Evolutionary conservation across 64 coral and sea anemone genomes (phyloP).

Genomic region (Astreopora myriophthalma): DNA sequence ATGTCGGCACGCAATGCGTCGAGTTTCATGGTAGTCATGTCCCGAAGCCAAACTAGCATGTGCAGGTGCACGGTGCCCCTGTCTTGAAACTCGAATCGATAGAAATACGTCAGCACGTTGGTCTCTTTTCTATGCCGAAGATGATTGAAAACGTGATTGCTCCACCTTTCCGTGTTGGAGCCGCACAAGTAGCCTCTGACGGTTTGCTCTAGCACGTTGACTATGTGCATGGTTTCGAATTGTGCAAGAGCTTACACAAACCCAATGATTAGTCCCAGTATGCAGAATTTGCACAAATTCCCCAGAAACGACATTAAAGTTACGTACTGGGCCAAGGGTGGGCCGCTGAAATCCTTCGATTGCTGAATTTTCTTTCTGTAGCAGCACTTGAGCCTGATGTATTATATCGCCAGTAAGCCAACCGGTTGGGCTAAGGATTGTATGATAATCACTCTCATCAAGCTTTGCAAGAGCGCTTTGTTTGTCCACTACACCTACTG

Average conservation of each 20-base stretch:
- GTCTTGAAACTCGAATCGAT: constrained; percentile 70
- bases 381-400: constrained; percentile 43
- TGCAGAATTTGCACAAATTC: constrained; percentile 61
- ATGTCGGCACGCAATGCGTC: constrained; percentile 24
- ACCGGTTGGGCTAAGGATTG: constrained; percentile 28
- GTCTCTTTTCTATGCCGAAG: not conserved
- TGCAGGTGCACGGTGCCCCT: constrained; percentile 55
- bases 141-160: constrained; percentile 35
- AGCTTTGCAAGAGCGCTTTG: constrained; percentile 18
- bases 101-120: constrained; percentile 60
- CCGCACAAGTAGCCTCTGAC: constrained; percentile 51
- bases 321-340: constrained; percentile 40
- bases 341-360: constrained; percentile 54
- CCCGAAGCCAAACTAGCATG: constrained; percentile 70
- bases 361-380: constrained; percentile 47
- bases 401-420: constrained; percentile 59
- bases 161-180: constrained; percentile 40
- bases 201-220: constrained; percentile 53
- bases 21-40: not conserved
- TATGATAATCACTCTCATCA: constrained; percentile 11
- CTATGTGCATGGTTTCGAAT: constrained; percentile 50
- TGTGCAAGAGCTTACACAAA: constrained; percentile 38
- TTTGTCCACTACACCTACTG: not conserved
- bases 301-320: constrained; percentile 31
- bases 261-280: constrained; percentile 50